phyloP scores from a whole-genome alignment of 53 echinoderm and acorn worm genomes.

The Antedon mediterranea region DNA sequence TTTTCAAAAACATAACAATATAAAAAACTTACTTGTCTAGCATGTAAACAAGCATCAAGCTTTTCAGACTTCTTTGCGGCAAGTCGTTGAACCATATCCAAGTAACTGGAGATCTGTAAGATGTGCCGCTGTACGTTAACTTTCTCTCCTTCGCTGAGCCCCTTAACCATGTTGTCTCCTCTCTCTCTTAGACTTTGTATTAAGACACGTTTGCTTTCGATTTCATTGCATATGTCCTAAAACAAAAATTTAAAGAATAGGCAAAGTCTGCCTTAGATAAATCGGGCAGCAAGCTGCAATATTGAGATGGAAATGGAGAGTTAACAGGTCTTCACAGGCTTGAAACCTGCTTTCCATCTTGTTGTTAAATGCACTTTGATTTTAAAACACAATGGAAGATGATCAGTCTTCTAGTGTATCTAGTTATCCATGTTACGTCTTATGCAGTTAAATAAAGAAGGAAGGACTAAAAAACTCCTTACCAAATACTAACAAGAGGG shows the following conservation, averaged over 20 bases:
- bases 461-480: no score
- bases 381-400: no score
- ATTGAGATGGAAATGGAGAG: no score
- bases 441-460: no score
- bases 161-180: slow-evolving; percentile 29
- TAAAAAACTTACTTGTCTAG: slow-evolving; percentile 43
- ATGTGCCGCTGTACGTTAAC: slow-evolving; percentile 34
- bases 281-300: not conserved
- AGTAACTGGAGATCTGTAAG: slow-evolving; percentile 29
- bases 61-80: slow-evolving; percentile 32
- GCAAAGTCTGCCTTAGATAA: no score
- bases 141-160: slow-evolving; percentile 45
- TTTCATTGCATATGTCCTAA: slow-evolving; percentile 30
- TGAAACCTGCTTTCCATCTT: no score
- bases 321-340: no score
- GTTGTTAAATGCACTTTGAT: no score
- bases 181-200: slow-evolving; percentile 22
- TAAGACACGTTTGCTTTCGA: slow-evolving; percentile 35
- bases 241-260: not conserved
- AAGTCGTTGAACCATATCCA: slow-evolving; percentile 28
- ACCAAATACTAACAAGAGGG: no score
- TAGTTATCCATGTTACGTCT: no score
- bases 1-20: not conserved
- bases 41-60: slow-evolving; percentile 32
- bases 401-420: no score